Conservation (phyloP, 2,797 vertebrate genomes). For the Sparidentex hasta region DNA sequence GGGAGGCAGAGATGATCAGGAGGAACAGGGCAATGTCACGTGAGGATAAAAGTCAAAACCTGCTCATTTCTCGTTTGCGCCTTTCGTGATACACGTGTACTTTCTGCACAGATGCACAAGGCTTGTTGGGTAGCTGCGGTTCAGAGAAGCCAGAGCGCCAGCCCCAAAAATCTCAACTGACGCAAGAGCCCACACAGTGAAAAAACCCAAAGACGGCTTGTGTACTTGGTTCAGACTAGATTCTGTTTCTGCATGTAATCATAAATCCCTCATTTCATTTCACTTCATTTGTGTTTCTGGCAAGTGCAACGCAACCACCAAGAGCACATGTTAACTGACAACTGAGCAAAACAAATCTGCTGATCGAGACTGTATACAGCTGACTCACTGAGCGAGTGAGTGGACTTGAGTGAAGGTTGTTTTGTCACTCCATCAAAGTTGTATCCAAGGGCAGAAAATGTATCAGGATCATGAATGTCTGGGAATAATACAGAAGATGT, state of each 20-base stretch:
- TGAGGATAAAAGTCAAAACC: constrained; percentile 11
- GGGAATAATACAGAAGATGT: too few relatives aligned
- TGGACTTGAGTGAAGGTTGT: too few relatives aligned
- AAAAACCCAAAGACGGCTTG: constrained; percentile 3
- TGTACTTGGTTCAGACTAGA: neutral
- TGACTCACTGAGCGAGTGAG: too few relatives aligned
- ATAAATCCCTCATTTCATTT: neutral
- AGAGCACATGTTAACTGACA: neutral
- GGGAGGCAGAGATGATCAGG: neutral
- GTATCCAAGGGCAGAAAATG: too few relatives aligned
- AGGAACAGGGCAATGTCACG: neutral
- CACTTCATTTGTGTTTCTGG: neutral
- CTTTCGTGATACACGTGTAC: constrained; percentile 3
- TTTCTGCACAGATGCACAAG: neutral
- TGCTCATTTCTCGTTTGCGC: neutral
- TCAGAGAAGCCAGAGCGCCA: neutral
- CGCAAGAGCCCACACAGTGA: neutral
- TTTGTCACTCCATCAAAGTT: too few relatives aligned
- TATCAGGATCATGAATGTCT: too few relatives aligned
- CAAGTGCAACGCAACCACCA: neutral
- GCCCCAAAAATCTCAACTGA: constrained; percentile 22
- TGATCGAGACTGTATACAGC: neutral
- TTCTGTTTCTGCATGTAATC: neutral
- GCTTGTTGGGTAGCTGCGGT: constrained; percentile 17
- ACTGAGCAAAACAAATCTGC: neutral